These are phyloP conservation scores for Chaunax sp. DNA, from an alignment of 2,797 vertebrate genomes.

Conservation along the genomic window DNA sequence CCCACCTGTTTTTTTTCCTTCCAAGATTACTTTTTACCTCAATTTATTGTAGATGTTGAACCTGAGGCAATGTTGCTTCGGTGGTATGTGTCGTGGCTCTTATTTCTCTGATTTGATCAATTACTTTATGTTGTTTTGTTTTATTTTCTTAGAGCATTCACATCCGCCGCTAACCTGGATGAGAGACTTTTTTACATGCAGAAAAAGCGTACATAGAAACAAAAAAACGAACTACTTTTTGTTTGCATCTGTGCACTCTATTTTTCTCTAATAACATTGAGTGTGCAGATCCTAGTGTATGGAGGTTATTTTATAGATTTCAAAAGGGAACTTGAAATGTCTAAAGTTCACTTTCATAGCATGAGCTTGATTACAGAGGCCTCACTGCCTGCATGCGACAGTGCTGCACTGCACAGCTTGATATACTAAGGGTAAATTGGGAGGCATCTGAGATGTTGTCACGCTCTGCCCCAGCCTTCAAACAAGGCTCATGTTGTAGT, in stretches of 20 bases:
- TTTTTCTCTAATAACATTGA: background rate
- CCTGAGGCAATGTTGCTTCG: no score
- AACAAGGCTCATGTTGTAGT: constrained; percentile 41
- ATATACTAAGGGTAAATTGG: background rate
- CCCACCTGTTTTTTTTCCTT: background rate
- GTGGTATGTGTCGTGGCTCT: no score
- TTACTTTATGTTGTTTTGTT: background rate
- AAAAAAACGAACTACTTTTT: background rate
- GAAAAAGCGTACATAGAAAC: no score
- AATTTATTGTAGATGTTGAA: no score
- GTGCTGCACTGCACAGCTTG: background rate
- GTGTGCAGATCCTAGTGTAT: background rate
- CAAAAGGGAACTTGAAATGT: background rate
- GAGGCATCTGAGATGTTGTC: constrained; percentile 32
- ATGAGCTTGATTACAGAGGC: background rate
- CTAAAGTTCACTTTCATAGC: background rate
- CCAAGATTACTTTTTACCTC: background rate
- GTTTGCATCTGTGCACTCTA: background rate
- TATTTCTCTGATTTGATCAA: background rate
- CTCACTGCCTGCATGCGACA: background rate
- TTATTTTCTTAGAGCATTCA: background rate
- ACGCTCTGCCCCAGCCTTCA: constrained; percentile 2
- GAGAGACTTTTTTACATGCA: background rate
- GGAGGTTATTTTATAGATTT: background rate
- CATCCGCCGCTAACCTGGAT: background rate